Base-by-base conservation (phyloP, 2,113 vertebrate genomes). In the Mixornis gularis region DNA sequence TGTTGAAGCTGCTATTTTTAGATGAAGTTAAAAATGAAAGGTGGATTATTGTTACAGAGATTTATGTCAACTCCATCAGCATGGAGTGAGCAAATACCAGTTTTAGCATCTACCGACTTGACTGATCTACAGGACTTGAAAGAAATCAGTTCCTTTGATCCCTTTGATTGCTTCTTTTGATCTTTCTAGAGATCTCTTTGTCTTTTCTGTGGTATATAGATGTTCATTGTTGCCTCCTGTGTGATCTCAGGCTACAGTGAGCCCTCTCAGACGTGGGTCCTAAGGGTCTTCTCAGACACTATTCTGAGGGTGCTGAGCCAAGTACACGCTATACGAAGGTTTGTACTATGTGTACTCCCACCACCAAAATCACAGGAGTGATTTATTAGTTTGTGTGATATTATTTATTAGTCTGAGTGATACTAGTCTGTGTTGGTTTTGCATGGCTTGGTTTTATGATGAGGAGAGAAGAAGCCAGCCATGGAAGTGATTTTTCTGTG, bases 301-400 rank as follows among this genome's bases (percentile, higher is more conserved):
- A 4, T 69, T 13, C 30, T 36, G 40, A 48, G 17, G 7, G 15
- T 74, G 7, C 20, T 52, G 40, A 48, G 53, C 11, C 17, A 44
- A n/a, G 21, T 71, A 32, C 5, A 21, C 2, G 19, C 4, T 43
- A 1, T 15, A 27, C 0, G 3, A 60, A 48, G 7, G 30, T 79
- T 24, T 64, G 15, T 60, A 52, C 7, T 0, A 0, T 17, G 2
- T 43, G 9, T 56, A 17, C 8, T 20, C 11, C 18, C 44, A 22
- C 11, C 29, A 20, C 15, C 53, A 26, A 66, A 73, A 69, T 51
- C 16, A 29, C 20, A 49, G 20, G 6, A 7, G 0, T 76, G 82
- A n/a, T n/a, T n/a, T n/a, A n/a, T n/a, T n/a, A n/a, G n/a, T n/a
- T n/a, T n/a, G n/a, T n/a, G n/a, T n/a, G n/a, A n/a, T n/a, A n/a